Conservation (phyloP, 2,113 vertebrate genomes). For the Gadus macrocephalus region DNA sequence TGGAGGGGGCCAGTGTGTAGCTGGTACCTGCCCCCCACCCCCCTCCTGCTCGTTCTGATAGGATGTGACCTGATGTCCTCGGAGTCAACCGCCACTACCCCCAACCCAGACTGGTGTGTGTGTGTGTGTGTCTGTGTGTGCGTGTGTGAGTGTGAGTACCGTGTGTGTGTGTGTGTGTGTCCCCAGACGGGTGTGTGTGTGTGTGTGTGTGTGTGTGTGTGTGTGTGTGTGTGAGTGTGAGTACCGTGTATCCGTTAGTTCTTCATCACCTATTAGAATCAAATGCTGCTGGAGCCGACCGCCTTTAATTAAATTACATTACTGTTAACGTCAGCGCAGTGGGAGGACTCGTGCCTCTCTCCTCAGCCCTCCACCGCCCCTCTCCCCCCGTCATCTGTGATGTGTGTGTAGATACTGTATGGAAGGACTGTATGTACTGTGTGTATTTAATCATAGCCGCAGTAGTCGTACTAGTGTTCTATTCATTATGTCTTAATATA, state of each 20-base stretch:
- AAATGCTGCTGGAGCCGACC: slow-evolving; percentile 58
- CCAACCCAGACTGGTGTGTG: neutral
- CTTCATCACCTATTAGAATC: slow-evolving; percentile 73
- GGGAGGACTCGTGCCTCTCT: slow-evolving; percentile 41
- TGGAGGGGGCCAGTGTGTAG: no score
- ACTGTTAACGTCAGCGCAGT: slow-evolving; percentile 75
- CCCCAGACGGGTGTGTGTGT: neutral
- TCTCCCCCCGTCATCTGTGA: slow-evolving; percentile 28
- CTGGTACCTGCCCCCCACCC: no score
- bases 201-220: slow-evolving; percentile 1
- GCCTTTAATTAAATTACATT: slow-evolving; percentile 78
- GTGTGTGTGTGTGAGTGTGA: slow-evolving; percentile 8
- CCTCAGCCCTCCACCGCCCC: slow-evolving; percentile 27
- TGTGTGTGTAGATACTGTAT: no score
- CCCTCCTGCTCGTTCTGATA: neutral
- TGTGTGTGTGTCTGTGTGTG: no score
- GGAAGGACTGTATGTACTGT: no score
- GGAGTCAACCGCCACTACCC: neutral
- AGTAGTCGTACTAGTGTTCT: no score
- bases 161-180: neutral
- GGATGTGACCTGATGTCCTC: slow-evolving; percentile 3
- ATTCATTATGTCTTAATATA: no score
- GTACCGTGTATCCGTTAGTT: slow-evolving; percentile 33
- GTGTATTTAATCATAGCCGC: no score
- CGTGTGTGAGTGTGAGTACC: no score